Conservation (phyloP, 2,888 invertebrate species). For the Adineta ricciae region DNA sequence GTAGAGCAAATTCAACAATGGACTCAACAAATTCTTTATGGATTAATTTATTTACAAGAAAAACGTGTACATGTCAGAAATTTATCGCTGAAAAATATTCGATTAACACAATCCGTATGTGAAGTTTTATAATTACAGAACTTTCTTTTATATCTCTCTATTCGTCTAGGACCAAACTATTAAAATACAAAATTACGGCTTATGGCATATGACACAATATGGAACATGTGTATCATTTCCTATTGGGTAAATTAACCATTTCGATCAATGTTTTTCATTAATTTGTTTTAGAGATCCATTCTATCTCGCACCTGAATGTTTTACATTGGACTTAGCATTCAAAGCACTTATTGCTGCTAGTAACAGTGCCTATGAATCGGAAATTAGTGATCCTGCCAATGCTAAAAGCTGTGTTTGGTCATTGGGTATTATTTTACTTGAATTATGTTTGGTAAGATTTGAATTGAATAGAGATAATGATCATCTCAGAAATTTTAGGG, state of each 20-base stretch:
- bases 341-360: not conserved
- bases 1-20: constrained; percentile 57
- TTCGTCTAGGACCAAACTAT: constrained; percentile 52
- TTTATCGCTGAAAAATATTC: constrained; percentile 70
- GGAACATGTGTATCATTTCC: constrained; percentile 82
- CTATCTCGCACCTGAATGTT: constrained; percentile 29
- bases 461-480: no score
- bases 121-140: not conserved
- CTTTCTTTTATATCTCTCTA: not conserved
- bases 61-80: constrained; percentile 68
- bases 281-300: constrained; percentile 14
- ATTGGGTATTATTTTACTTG: constrained; percentile 66
- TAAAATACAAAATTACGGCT: constrained; percentile 82
- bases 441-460: constrained; percentile 23
- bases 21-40: constrained; percentile 64
- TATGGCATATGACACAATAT: constrained; percentile 76
- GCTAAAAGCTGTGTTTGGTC: constrained; percentile 80
- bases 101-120: constrained; percentile 61
- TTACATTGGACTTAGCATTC: constrained; percentile 23
- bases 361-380: not conserved
- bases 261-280: not conserved
- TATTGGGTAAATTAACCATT: constrained; percentile 47
- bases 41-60: constrained; percentile 63
- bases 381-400: constrained; percentile 21
- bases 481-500: not conserved